Conservation (phyloP, 1,140 invertebrate species). For the Aphidius gifuensis region DNA sequence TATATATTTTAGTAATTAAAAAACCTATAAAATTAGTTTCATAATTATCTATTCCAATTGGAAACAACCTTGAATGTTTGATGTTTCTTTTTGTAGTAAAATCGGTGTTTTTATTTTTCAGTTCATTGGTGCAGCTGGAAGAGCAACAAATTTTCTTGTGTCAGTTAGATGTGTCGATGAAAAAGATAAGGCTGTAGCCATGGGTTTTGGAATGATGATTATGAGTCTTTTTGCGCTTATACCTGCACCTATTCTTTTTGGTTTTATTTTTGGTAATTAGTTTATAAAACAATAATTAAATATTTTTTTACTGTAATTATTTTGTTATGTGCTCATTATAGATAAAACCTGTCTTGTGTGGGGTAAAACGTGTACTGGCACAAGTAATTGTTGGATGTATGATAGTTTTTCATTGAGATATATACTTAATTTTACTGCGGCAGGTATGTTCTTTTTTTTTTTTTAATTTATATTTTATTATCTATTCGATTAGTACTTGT, state of each 20-base stretch:
- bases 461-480: neutral
- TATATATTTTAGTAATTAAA: too few relatives aligned
- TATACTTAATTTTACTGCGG: slow-evolving; percentile 65
- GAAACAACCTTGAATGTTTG: too few relatives aligned
- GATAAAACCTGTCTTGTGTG: slow-evolving; percentile 68
- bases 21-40: too few relatives aligned
- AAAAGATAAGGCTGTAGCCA: slow-evolving; percentile 68
- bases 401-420: slow-evolving; percentile 64
- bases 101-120: slow-evolving; percentile 66
- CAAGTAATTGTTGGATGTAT: slow-evolving; percentile 73
- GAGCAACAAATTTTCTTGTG: slow-evolving; percentile 68
- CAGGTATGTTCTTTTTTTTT: slow-evolving; percentile 48
- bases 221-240: slow-evolving; percentile 71
- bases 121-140: slow-evolving; percentile 64
- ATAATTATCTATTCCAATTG: too few relatives aligned
- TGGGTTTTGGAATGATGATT: slow-evolving; percentile 65
- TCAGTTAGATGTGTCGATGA: slow-evolving; percentile 69
- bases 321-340: slow-evolving; percentile 38
- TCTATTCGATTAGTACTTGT: neutral
- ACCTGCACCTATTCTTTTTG: slow-evolving; percentile 71
- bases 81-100: too few relatives aligned
- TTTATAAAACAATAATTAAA: slow-evolving; percentile 2
- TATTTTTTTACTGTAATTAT: neutral
- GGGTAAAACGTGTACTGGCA: slow-evolving; percentile 71
- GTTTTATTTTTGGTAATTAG: slow-evolving; percentile 64